phyloP scores from a whole-genome alignment of 2,888 invertebrate species.

The Sepiola atlantica region DNA sequence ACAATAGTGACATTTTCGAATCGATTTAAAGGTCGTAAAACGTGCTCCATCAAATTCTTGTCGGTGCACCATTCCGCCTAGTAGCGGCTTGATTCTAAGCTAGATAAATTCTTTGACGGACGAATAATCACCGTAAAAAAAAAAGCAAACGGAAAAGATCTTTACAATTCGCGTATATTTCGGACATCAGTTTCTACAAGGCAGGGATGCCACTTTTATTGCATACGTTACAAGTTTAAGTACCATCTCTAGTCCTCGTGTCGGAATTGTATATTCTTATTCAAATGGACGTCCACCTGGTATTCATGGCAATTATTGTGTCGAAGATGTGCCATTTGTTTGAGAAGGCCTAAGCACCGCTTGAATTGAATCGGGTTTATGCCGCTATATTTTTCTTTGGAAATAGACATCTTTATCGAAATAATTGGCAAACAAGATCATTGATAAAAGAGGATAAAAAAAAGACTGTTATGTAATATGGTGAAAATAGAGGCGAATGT shows the following conservation, averaged over 20 bases:
- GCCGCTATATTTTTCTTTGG: too few species aligned
- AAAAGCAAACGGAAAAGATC: neutral
- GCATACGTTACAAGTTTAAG: neutral
- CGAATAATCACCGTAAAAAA: neutral
- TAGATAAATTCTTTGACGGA: conserved; percentile 4
- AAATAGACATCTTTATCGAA: too few species aligned
- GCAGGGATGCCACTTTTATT: neutral
- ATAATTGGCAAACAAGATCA: too few species aligned
- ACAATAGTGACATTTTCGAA: neutral
- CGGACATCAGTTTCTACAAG: neutral
- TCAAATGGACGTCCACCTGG: neutral
- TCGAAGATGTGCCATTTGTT: too few species aligned
- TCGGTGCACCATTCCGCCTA: neutral
- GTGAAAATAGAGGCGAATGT: too few species aligned
- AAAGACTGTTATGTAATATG: too few species aligned
- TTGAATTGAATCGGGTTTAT: too few species aligned
- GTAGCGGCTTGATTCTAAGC: neutral
- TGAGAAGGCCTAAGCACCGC: too few species aligned
- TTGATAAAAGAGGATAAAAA: too few species aligned
- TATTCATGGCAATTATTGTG: too few species aligned
- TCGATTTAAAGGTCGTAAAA: neutral
- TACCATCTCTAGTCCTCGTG: neutral
- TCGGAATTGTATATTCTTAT: neutral
- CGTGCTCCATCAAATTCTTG: neutral
- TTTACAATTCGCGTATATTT: neutral